phyloP scores from a whole-genome alignment of 1,140 invertebrate genomes.

The Kradibia gibbosae region DNA sequence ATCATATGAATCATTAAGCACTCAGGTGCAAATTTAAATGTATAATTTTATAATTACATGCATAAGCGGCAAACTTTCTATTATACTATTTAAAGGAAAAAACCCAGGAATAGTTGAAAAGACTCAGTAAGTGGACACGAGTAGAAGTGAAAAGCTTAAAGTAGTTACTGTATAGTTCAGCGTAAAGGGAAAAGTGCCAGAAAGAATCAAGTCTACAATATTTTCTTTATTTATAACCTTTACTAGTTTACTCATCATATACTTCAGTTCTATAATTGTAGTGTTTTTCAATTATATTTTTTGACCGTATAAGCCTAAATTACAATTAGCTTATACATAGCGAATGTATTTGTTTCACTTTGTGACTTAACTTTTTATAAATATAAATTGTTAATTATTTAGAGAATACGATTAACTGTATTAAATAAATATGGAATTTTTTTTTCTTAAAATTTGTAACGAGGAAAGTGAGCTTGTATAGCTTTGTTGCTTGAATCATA shows the following conservation, averaged over 20 bases:
- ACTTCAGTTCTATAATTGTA: too few relatives aligned
- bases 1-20: not conserved
- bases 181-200: not conserved
- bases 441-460: too few relatives aligned
- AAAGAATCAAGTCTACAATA: not conserved
- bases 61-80: not conserved
- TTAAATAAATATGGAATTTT: too few relatives aligned
- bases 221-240: not conserved
- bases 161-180: not conserved
- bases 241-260: too few relatives aligned
- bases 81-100: constrained; percentile 36
- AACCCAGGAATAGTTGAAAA: constrained; percentile 11
- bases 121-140: not conserved
- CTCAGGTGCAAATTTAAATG: not conserved
- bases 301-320: too few relatives aligned
- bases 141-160: not conserved
- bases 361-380: too few relatives aligned
- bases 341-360: too few relatives aligned
- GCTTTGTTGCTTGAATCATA: not conserved
- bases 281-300: too few relatives aligned
- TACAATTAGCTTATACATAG: too few relatives aligned
- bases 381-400: too few relatives aligned
- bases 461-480: too few relatives aligned
- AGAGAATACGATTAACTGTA: too few relatives aligned
- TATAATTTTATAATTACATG: constrained; percentile 30